Percentiles rank a stretch among this genome's conserved stretches.
Conservation (phyloP, 2,888 invertebrate species). For the Nineta flava region DNA sequence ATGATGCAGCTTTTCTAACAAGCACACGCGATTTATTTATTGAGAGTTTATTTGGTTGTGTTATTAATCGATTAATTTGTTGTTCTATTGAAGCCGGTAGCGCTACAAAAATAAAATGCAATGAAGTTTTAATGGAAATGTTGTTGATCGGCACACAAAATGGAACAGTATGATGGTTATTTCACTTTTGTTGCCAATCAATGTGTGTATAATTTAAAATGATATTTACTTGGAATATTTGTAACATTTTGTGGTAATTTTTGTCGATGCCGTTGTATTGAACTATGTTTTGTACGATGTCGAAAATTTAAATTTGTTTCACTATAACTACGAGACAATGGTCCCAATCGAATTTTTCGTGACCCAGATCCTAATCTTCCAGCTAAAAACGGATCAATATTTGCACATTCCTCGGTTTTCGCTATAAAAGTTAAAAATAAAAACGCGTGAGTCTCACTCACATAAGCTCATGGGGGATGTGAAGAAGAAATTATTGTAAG, state of each 20-base stretch:
- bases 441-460: too few species aligned
- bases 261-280: neutral
- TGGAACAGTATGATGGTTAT: too few species aligned
- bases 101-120: neutral
- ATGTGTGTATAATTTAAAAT: neutral
- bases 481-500: too few species aligned
- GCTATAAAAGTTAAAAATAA: too few species aligned
- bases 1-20: conserved; percentile 4
- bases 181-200: too few species aligned
- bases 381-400: conserved; percentile 19
- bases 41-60: conserved; percentile 1
- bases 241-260: neutral
- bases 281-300: conserved; percentile 1
- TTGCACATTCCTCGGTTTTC: conserved; percentile 18
- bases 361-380: neutral
- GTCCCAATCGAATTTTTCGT: neutral
- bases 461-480: too few species aligned
- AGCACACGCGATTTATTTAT: neutral
- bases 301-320: conserved; percentile 31
- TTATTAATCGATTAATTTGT: conserved; percentile 5
- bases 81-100: conserved; percentile 6
- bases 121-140: too few species aligned
- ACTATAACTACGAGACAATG: conserved; percentile 33
- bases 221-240: conserved; percentile 3
- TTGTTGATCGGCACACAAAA: too few species aligned